Percentiles rank a stretch among this genome's conserved stretches.
Conservation (phyloP, 2,797 vertebrate species). For the Anniella stebbinsi region DNA sequence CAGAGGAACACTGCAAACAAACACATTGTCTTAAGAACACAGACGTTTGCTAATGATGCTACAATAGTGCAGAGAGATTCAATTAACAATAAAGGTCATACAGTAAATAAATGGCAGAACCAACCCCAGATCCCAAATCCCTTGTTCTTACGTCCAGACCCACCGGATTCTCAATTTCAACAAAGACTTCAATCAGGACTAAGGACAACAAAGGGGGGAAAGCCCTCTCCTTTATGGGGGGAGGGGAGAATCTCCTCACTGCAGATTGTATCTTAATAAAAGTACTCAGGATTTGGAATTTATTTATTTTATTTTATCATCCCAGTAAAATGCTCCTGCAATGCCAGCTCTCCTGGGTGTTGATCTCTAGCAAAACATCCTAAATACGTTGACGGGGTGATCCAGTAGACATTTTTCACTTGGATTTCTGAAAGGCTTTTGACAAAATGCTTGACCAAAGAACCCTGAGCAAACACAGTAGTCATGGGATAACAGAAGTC, state of each 20-base stretch:
- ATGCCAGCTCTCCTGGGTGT: not conserved
- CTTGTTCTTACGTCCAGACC: conserved; percentile 34
- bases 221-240: conserved; percentile 32
- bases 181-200: conserved; percentile 53
- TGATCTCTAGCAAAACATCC: not conserved
- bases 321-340: not conserved
- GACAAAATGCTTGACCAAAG: no score
- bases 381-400: not conserved
- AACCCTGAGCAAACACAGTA: no score
- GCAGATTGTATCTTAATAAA: not conserved
- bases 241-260: conserved; percentile 40
- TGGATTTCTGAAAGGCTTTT: no score
- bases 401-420: no score
- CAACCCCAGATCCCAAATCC: conserved; percentile 46
- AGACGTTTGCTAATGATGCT: conserved; percentile 27
- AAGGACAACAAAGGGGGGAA: conserved; percentile 61
- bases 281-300: not conserved
- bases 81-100: conserved; percentile 42
- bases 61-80: conserved; percentile 41
- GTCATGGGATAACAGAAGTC: no score
- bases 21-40: conserved; percentile 38
- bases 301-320: not conserved
- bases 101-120: conserved; percentile 14
- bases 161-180: conserved; percentile 51
- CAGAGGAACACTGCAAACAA: conserved; percentile 15